A percentile compares a stretch with the other conserved stretches of the same genome.
These are phyloP conservation scores for Tetragonula carbonaria DNA, from an alignment of 2,888 invertebrate genomes.

Conservation along the genomic window DNA sequence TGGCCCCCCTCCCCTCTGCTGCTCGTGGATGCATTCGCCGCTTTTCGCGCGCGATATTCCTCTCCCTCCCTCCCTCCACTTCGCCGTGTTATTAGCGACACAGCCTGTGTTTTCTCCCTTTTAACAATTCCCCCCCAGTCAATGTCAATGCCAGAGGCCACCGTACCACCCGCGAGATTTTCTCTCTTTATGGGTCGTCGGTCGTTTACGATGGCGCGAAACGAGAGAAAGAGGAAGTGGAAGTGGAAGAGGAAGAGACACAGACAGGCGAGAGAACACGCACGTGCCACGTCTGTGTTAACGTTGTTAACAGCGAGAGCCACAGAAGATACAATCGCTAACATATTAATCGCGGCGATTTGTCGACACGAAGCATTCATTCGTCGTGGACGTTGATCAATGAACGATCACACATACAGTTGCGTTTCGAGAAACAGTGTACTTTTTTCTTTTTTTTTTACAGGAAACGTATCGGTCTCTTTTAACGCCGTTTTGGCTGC, in stretches of 20 bases:
- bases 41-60: slow-evolving; percentile 18
- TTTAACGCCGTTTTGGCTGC: too few relatives aligned
- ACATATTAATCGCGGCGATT: neutral
- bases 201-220: neutral
- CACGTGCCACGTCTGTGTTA: neutral
- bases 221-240: neutral
- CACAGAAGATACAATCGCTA: too few relatives aligned
- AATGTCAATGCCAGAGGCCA: slow-evolving; percentile 56
- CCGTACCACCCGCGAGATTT: neutral
- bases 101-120: slow-evolving; percentile 18
- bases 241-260: too few relatives aligned
- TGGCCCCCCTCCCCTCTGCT: neutral
- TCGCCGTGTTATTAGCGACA: slow-evolving; percentile 37
- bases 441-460: neutral
- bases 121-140: slow-evolving; percentile 25
- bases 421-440: neutral
- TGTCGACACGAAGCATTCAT: neutral
- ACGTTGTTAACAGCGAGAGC: too few relatives aligned
- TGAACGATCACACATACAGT: neutral
- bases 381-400: slow-evolving; percentile 2
- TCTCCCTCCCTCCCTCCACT: neutral
- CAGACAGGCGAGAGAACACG: too few relatives aligned
- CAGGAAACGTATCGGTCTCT: too few relatives aligned
- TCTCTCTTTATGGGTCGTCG: neutral
- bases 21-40: slow-evolving; percentile 18